These are phyloP conservation scores for Esperia sulphurella DNA, from an alignment of 2,888 invertebrate genomes.

Conservation along the genomic window DNA sequence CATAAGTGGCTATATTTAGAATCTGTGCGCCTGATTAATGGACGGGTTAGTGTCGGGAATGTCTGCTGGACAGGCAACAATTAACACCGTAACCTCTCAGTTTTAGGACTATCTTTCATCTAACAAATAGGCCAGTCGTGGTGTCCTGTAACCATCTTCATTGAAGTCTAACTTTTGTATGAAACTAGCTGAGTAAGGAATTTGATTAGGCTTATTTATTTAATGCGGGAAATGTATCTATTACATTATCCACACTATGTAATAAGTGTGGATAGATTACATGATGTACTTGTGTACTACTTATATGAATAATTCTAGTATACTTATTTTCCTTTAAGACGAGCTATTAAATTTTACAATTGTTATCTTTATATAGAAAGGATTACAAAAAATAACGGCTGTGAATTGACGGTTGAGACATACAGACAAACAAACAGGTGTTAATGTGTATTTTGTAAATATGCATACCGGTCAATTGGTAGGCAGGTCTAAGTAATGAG, in stretches of 20 bases:
- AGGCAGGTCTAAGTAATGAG: constrained; percentile 12
- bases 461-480: constrained; percentile 16
- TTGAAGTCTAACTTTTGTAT: too few species aligned
- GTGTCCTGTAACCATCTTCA: too few species aligned
- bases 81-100: constrained; percentile 9
- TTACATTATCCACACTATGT: too few species aligned
- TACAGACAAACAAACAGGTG: constrained; percentile 29
- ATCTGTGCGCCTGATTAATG: constrained; percentile 72
- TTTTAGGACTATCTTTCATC: background rate
- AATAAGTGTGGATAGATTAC: too few species aligned
- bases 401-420: constrained; percentile 12
- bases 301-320: too few species aligned
- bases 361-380: constrained; percentile 10
- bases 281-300: too few species aligned
- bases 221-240: too few species aligned
- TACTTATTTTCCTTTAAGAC: background rate
- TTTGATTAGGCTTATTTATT: too few species aligned
- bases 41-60: constrained; percentile 43
- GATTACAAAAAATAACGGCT: constrained; percentile 12
- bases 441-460: constrained; percentile 25
- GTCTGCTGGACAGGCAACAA: constrained; percentile 22
- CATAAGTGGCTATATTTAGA: constrained; percentile 78
- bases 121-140: too few species aligned
- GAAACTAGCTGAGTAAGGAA: too few species aligned
- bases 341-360: constrained; percentile 12